A percentile compares a stretch with the other conserved stretches of the same genome.
Conservation (phyloP, 2,797 vertebrate species). For the Cheirogaleus major region DNA sequence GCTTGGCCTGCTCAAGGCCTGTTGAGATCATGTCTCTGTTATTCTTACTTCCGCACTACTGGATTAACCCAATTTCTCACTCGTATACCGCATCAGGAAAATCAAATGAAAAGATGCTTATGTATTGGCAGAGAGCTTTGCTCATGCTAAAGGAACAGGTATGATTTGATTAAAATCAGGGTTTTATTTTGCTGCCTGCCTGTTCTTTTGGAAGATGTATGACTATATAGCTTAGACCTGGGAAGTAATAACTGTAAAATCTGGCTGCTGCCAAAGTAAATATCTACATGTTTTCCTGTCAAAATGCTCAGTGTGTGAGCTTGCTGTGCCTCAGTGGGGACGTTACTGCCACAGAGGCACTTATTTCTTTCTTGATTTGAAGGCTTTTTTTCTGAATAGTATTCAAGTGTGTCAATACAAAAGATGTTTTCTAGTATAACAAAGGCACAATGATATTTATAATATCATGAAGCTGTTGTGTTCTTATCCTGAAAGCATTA, state of each 20-base stretch:
- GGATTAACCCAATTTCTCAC: conserved; percentile 7
- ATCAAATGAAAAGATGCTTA: conserved; percentile 57
- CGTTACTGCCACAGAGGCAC: background rate
- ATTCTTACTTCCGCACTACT: background rate
- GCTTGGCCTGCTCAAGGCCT: background rate
- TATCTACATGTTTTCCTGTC: conserved; percentile 51
- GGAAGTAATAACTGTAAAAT: conserved; percentile 67
- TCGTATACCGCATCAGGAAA: conserved; percentile 18
- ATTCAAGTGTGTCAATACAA: background rate
- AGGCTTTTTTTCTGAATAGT: conserved; percentile 16
- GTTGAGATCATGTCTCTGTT: conserved; percentile 11
- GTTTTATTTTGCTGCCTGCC: conserved; percentile 20
- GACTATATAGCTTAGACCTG: conserved; percentile 46
- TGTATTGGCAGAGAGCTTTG: background rate
- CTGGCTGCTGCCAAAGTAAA: conserved; percentile 63
- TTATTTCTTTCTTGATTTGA: conserved; percentile 9
- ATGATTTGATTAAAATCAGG: conserved; percentile 44
- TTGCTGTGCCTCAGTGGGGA: background rate
- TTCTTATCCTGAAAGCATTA: background rate
- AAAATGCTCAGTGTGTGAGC: conserved; percentile 31
- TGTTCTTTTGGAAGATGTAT: conserved; percentile 58
- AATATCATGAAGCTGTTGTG: background rate
- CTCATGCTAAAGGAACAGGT: conserved; percentile 49
- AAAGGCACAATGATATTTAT: background rate
- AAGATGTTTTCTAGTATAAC: background rate